A percentile compares a stretch with the other conserved stretches of the same genome.
These are phyloP conservation scores for Centrocercus urophasianus DNA, from an alignment of 2,113 vertebrate species.

Conservation along the genomic window DNA sequence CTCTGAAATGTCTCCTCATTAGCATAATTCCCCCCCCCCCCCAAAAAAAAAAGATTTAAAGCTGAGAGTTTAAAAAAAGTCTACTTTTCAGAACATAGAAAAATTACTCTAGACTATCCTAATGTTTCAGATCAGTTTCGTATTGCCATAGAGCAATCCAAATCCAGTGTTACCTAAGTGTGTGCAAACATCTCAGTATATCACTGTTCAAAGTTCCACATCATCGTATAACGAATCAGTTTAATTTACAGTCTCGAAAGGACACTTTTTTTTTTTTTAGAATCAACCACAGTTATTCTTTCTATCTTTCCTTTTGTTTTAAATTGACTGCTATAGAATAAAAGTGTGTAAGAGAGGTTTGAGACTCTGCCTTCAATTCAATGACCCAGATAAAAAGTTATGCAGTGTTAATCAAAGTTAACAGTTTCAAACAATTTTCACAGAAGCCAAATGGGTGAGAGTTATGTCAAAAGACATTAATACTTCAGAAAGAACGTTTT, in stretches of 20 bases:
- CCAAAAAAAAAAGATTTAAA: not conserved
- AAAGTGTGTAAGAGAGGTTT: not conserved
- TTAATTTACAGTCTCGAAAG: not conserved
- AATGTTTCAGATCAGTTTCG: not conserved
- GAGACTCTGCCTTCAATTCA: not conserved
- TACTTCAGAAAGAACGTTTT: not conserved
- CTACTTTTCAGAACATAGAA: not conserved
- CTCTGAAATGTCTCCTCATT: not conserved
- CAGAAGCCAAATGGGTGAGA: not conserved
- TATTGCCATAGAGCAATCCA: not conserved
- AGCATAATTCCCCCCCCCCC: not conserved
- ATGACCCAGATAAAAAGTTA: conserved; percentile 38
- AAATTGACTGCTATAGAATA: not conserved
- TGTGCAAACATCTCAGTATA: accelerated
- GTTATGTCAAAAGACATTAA: conserved; percentile 35
- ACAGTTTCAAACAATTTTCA: conserved; percentile 43
- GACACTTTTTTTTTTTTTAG: not conserved
- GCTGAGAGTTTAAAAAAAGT: not conserved
- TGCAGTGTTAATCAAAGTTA: conserved; percentile 56
- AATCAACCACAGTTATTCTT: not conserved
- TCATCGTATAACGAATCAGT: accelerated
- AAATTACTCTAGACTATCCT: not conserved
- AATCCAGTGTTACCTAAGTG: not conserved
- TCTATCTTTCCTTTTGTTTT: not conserved
- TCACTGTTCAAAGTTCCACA: not conserved